A percentile compares a stretch with the other conserved stretches of the same genome.
Evolutionary conservation across 2,888 invertebrate genomes (phyloP).

Genomic region (Acronicta psi): DNA sequence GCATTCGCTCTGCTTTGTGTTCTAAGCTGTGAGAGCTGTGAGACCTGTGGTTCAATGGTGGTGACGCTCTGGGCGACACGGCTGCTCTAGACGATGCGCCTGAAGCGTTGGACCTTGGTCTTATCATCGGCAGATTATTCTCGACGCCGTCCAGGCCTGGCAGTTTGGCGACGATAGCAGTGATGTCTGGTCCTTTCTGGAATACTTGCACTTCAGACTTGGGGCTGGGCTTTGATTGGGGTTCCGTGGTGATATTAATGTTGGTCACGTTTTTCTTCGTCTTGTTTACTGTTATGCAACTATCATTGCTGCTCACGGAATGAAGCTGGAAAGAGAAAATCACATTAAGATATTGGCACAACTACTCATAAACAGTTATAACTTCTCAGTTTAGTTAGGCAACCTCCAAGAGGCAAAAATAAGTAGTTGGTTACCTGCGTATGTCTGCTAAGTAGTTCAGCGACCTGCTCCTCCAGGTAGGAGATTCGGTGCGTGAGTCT

Average conservation of each 20-base stretch:
- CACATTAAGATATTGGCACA: too few relatives aligned
- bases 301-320: constrained; percentile 78
- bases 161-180: constrained; percentile 91
- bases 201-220: constrained; percentile 91
- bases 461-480: constrained; percentile 96
- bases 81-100: constrained; percentile 89
- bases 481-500: constrained; percentile 96
- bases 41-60: constrained; percentile 74
- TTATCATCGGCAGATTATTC: constrained; percentile 78
- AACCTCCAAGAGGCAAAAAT: neutral
- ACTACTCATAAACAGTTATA: too few relatives aligned
- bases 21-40: constrained; percentile 85
- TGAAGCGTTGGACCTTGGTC: constrained; percentile 88
- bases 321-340: constrained; percentile 69
- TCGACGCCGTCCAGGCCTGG: constrained; percentile 88
- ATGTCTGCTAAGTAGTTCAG: constrained; percentile 87
- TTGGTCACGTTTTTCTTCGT: constrained; percentile 91
- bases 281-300: constrained; percentile 88
- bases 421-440: constrained; percentile 70
- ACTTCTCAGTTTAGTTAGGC: too few relatives aligned
- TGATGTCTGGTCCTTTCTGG: constrained; percentile 94
- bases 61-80: constrained; percentile 74
- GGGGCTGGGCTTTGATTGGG: constrained; percentile 77
- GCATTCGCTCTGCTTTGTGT: constrained; percentile 78
- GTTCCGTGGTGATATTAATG: constrained; percentile 91